Conservation (phyloP, 2,113 vertebrate genomes). For the Halcyon malimbica region DNA sequence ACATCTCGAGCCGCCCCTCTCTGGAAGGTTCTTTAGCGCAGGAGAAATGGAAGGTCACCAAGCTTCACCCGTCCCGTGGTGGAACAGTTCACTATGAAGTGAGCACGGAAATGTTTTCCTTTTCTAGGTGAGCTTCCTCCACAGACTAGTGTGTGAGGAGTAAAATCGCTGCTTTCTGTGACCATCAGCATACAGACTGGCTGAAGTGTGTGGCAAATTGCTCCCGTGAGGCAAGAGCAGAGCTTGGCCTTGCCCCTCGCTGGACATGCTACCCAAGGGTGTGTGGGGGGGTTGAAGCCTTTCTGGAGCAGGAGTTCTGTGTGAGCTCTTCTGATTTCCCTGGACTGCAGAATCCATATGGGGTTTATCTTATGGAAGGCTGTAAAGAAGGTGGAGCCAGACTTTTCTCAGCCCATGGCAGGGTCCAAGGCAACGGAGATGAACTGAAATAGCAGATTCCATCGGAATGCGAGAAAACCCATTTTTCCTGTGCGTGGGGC, state of each 20-base stretch:
- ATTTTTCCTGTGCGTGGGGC: background rate
- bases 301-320: background rate
- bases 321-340: background rate
- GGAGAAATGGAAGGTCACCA: background rate
- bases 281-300: background rate
- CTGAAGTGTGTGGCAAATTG: background rate
- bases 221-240: background rate
- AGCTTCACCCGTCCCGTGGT: background rate
- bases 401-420: background rate
- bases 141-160: too few species aligned
- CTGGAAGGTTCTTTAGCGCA: too few species aligned
- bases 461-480: background rate
- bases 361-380: background rate
- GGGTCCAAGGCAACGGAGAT: too few species aligned
- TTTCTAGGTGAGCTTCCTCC: background rate
- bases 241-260: background rate
- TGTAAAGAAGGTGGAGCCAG: background rate
- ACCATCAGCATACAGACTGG: background rate
- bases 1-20: background rate
- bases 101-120: background rate
- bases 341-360: background rate
- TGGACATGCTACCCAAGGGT: background rate
- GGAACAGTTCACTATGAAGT: background rate
- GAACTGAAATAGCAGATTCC: background rate
- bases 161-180: background rate